phyloP scores from a whole-genome alignment of 1,140 invertebrate species.

The Caerostris extrusa region DNA sequence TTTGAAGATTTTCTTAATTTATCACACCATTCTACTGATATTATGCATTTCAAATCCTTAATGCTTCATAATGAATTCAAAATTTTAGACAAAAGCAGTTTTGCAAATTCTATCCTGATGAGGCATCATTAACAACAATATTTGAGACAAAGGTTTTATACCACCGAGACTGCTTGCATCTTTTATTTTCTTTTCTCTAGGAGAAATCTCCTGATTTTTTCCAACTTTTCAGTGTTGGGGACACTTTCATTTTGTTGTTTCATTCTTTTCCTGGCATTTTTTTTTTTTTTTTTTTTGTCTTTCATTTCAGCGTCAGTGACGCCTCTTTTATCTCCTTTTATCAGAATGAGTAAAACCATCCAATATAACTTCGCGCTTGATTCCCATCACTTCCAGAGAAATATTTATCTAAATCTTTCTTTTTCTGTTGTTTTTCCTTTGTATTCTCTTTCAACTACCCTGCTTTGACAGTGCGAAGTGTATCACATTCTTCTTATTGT shows the following conservation, averaged over 20 bases:
- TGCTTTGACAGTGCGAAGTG: slow-evolving; percentile 48
- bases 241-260: not conserved
- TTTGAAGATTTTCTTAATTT: not conserved
- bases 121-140: not conserved
- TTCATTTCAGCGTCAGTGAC: not conserved
- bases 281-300: not conserved
- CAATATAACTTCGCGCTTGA: not conserved
- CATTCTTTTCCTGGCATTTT: not conserved
- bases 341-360: slow-evolving; percentile 11
- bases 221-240: not conserved
- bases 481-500: slow-evolving; percentile 66
- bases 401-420: slow-evolving; percentile 67
- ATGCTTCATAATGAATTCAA: not conserved
- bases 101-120: not conserved
- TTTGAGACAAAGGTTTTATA: not conserved
- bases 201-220: not conserved
- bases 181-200: not conserved
- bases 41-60: not conserved
- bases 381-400: slow-evolving; percentile 25
- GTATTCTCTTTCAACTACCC: not conserved
- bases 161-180: not conserved
- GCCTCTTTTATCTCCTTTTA: slow-evolving; percentile 48
- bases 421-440: slow-evolving; percentile 5
- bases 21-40: not conserved
- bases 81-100: not conserved